Conservation (phyloP, 2,888 invertebrate species). For the Malacosoma neustria region DNA sequence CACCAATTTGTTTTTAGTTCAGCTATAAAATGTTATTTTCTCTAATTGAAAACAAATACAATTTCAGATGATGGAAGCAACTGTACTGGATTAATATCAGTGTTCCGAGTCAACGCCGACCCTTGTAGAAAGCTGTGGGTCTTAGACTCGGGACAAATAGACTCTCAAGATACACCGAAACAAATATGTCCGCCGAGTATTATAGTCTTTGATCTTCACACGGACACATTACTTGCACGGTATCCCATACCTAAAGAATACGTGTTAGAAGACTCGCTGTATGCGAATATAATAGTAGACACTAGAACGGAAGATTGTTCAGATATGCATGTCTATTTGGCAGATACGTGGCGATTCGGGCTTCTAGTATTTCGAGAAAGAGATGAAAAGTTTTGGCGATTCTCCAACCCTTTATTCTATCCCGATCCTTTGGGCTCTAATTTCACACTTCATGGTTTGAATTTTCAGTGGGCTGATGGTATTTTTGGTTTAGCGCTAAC, state of each 20-base stretch:
- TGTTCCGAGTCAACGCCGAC: slow-evolving; percentile 84
- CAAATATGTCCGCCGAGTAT: slow-evolving; percentile 84
- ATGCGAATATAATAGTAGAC: slow-evolving; percentile 80
- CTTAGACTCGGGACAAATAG: slow-evolving; percentile 85
- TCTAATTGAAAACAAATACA: neutral
- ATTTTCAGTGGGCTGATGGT: slow-evolving; percentile 89
- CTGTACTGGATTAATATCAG: slow-evolving; percentile 83
- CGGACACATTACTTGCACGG: slow-evolving; percentile 76
- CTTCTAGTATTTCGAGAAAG: slow-evolving; percentile 77
- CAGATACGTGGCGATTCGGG: slow-evolving; percentile 82
- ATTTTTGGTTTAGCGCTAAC: slow-evolving; percentile 84
- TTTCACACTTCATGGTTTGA: slow-evolving; percentile 82
- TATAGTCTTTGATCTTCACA: slow-evolving; percentile 80
- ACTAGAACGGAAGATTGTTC: slow-evolving; percentile 74
- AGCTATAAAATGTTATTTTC: no score
- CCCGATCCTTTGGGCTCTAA: slow-evolving; percentile 84
- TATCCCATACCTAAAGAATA: slow-evolving; percentile 79
- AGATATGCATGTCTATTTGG: slow-evolving; percentile 78
- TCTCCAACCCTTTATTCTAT: slow-evolving; percentile 79
- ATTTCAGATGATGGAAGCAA: slow-evolving; percentile 40
- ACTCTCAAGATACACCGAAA: slow-evolving; percentile 77
- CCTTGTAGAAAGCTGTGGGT: slow-evolving; percentile 86
- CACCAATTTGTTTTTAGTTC: no score
- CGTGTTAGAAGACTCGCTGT: slow-evolving; percentile 79
- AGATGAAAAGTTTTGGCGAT: slow-evolving; percentile 77